Evolutionary conservation across 2,888 invertebrate genomes (phyloP).

Genomic region (Acanthoscelides obtectus): DNA sequence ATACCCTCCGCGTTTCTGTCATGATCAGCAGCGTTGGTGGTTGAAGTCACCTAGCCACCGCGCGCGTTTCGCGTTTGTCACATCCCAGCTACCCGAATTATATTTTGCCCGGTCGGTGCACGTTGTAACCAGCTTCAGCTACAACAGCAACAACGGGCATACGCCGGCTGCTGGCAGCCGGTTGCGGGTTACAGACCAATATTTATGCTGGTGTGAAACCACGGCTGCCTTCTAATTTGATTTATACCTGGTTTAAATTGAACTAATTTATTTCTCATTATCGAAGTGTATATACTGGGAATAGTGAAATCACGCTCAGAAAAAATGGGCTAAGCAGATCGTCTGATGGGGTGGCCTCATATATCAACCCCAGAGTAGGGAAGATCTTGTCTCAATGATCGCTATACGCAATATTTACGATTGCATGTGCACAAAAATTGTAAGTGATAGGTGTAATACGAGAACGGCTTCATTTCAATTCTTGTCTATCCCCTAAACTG

Average conservation of each 20-base stretch:
- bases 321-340: no score
- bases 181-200: not conserved
- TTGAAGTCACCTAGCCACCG: no score
- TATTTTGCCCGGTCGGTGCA: conserved; percentile 11
- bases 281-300: no score
- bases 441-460: no score
- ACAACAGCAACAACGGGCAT: conserved; percentile 9
- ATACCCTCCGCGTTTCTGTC: not conserved
- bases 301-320: no score
- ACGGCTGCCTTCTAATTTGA: conserved; percentile 33
- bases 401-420: no score
- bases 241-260: conserved; percentile 35
- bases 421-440: no score
- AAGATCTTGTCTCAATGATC: no score
- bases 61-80: not conserved
- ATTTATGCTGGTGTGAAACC: not conserved
- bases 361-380: no score
- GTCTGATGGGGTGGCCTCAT: no score
- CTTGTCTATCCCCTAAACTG: no score
- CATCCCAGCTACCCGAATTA: not conserved
- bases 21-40: not conserved
- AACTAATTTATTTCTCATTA: conserved; percentile 37
- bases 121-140: conserved; percentile 20
- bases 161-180: not conserved
- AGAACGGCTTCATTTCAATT: no score